phyloP scores from a whole-genome alignment of 2,113 vertebrate species.

The Ursus arctos region DNA sequence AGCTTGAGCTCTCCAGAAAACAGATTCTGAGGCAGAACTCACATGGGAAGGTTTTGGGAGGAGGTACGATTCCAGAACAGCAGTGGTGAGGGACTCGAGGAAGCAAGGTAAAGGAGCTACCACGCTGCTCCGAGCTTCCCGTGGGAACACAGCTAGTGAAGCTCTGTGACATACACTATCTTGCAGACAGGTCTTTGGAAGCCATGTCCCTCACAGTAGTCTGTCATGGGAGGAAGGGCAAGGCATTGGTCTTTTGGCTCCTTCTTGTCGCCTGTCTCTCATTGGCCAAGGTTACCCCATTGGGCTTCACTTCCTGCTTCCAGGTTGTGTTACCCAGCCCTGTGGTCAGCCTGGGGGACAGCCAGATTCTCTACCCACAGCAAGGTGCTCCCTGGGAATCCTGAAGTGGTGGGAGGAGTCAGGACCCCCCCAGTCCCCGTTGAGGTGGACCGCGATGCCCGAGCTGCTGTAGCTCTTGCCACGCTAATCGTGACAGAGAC shows the following conservation, averaged over 20 bases:
- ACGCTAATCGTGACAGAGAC: not conserved
- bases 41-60: not conserved
- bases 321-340: not conserved
- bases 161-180: not conserved
- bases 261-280: not conserved
- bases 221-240: not conserved
- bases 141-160: not conserved
- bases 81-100: not conserved
- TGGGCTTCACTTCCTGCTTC: not conserved
- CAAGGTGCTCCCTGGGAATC: not conserved
- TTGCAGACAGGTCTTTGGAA: not conserved
- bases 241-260: not conserved
- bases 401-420: not conserved
- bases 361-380: not conserved
- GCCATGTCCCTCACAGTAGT: not conserved
- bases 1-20: not conserved
- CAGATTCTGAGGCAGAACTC: not conserved
- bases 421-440: not conserved
- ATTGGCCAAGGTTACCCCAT: not conserved
- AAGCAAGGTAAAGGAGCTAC: not conserved
- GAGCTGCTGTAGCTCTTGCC: not conserved
- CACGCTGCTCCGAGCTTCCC: not conserved
- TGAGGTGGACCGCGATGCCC: not conserved
- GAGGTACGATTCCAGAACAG: not conserved
- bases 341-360: not conserved